phyloP scores from a whole-genome alignment of 2,888 invertebrate species.

The Lumbricus terrestris region DNA sequence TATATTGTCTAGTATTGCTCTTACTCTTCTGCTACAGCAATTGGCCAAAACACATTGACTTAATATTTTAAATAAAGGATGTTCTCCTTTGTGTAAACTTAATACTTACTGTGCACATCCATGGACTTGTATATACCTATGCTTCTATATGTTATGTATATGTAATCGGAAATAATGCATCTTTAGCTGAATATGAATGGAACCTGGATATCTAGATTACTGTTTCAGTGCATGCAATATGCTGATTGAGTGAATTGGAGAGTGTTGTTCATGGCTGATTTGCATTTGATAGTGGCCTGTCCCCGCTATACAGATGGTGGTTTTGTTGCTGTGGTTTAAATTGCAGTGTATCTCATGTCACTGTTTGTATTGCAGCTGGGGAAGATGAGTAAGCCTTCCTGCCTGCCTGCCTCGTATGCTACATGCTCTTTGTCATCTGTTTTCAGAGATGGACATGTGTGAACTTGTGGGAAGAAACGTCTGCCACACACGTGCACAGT shows the following conservation, averaged over 20 bases:
- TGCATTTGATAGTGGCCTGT: not conserved
- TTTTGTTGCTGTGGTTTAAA: not conserved
- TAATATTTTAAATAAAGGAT: not conserved
- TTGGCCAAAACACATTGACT: not conserved
- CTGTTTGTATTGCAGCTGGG: not conserved
- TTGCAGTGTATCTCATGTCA: not conserved
- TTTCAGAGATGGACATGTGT: slow-evolving; percentile 34
- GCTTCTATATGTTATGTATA: not conserved
- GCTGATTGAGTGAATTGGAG: not conserved
- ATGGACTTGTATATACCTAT: not conserved
- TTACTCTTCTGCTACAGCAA: not conserved
- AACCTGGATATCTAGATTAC: not conserved
- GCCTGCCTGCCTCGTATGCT: not conserved
- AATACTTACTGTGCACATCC: not conserved
- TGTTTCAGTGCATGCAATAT: not conserved
- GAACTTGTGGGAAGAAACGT: slow-evolving; percentile 14
- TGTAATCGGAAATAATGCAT: not conserved
- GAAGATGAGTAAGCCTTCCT: not conserved
- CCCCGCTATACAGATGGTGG: not conserved
- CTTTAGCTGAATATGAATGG: not conserved
- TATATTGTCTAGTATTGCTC: too few relatives aligned
- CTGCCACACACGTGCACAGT: slow-evolving; percentile 30
- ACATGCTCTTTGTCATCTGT: not conserved
- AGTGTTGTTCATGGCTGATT: not conserved
- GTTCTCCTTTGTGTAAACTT: not conserved